Percentiles rank a stretch among this genome's conserved stretches.
phyloP scores from a whole-genome alignment of 2,888 invertebrate genomes.

The Globia sparganii region DNA sequence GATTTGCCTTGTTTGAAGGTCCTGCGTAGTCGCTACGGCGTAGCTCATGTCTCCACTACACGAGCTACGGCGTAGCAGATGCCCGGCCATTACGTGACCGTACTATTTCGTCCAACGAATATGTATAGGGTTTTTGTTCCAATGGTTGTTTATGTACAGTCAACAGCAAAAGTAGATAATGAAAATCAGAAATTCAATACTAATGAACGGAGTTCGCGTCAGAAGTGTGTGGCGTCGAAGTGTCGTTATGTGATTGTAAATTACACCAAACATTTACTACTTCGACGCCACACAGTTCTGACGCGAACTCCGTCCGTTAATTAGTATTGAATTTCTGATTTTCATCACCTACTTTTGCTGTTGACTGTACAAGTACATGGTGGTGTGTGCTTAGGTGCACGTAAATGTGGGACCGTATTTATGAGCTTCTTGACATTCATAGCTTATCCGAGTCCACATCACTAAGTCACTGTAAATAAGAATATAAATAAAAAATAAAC shows the following conservation, averaged over 20 bases:
- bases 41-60: conserved; percentile 23
- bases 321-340: no score
- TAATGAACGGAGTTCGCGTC: no score
- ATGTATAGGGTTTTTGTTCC: background rate
- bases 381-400: background rate
- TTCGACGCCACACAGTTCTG: no score
- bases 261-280: no score
- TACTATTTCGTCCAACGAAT: background rate
- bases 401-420: background rate
- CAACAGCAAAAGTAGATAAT: no score
- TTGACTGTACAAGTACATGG: no score
- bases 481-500: background rate
- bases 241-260: no score
- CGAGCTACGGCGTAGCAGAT: conserved; percentile 31
- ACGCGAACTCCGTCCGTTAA: no score
- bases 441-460: background rate
- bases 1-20: background rate
- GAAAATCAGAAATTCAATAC: no score
- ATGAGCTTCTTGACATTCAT: conserved; percentile 5
- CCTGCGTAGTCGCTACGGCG: conserved; percentile 26
- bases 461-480: background rate
- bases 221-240: no score
- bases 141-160: conserved; percentile 2
- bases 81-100: background rate
- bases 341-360: no score